Conservation (phyloP, 2,888 invertebrate genomes). For the Arenicola marina region DNA sequence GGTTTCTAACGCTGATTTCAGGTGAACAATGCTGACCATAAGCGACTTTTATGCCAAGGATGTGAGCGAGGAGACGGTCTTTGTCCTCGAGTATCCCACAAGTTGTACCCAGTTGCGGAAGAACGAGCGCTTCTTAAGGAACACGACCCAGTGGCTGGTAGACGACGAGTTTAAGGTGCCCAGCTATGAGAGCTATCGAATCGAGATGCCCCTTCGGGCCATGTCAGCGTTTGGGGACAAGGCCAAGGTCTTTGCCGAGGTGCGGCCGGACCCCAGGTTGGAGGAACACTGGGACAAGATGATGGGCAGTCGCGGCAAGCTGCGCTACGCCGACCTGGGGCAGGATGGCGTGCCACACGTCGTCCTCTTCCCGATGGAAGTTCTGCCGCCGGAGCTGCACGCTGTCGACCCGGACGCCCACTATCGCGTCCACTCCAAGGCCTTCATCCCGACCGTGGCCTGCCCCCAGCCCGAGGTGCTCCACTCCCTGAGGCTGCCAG, state of each 20-base stretch:
- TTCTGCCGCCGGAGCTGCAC: conserved; percentile 1
- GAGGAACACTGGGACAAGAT: conserved; percentile 5
- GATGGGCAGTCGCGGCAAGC: not conserved
- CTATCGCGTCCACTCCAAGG: conserved; percentile 6
- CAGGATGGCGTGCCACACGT: too few species aligned
- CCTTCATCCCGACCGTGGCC: conserved; percentile 7
- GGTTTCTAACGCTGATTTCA: too few species aligned
- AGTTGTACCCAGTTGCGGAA: too few species aligned
- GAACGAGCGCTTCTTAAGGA: conserved; percentile 1
- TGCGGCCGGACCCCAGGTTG: conserved; percentile 1
- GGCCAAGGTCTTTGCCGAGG: conserved; percentile 5
- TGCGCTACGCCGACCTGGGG: too few species aligned
- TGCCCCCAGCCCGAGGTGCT: conserved; percentile 4
- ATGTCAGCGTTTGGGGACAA: conserved; percentile 5
- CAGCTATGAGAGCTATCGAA: conserved; percentile 10
- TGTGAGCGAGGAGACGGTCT: too few species aligned
- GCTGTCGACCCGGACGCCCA: conserved; percentile 12
- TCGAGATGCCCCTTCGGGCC: conserved; percentile 13
- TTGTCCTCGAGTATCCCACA: too few species aligned
- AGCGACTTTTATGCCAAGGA: too few species aligned
- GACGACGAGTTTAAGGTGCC: conserved; percentile 9
- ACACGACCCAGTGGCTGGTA: conserved; percentile 2
- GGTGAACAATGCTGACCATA: too few species aligned
- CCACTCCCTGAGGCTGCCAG: not conserved
- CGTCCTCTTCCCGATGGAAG: conserved; percentile 9